These are phyloP conservation scores for Priocnemis perturbator DNA, from an alignment of 2,888 invertebrate genomes.

Conservation along the genomic window DNA sequence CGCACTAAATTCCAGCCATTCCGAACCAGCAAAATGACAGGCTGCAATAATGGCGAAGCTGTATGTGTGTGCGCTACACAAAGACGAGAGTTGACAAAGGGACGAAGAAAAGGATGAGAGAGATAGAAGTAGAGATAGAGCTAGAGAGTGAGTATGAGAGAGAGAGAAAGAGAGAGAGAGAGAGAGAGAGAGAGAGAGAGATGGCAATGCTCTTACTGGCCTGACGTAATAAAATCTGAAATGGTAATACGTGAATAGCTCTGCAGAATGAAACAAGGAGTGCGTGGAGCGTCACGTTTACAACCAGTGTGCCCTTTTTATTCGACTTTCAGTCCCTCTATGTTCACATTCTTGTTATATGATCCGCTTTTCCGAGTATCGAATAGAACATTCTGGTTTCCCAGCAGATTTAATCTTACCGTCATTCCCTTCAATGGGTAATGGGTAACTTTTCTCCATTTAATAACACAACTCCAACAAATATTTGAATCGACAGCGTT, in stretches of 20 bases:
- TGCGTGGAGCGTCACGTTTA: background rate
- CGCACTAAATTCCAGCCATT: slow-evolving; percentile 60
- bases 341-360: too few species aligned
- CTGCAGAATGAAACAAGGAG: slow-evolving; percentile 2
- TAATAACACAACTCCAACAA: too few species aligned
- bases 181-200: slow-evolving; percentile 20
- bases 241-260: slow-evolving; percentile 47
- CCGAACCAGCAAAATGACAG: slow-evolving; percentile 54
- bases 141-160: slow-evolving; percentile 17
- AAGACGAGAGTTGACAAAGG: slow-evolving; percentile 24
- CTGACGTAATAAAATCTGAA: slow-evolving; percentile 47
- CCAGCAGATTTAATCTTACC: too few species aligned
- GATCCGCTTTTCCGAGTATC: background rate
- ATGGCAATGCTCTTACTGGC: slow-evolving; percentile 5
- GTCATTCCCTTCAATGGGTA: too few species aligned
- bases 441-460: too few species aligned
- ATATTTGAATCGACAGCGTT: too few species aligned
- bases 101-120: background rate
- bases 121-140: background rate
- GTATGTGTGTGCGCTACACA: slow-evolving; percentile 2
- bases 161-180: background rate
- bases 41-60: slow-evolving; percentile 49
- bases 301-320: too few species aligned
- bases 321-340: too few species aligned
- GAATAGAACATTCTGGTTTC: background rate